Conservation (phyloP, 2,888 invertebrate species). For the Pseudococcus viburni region DNA sequence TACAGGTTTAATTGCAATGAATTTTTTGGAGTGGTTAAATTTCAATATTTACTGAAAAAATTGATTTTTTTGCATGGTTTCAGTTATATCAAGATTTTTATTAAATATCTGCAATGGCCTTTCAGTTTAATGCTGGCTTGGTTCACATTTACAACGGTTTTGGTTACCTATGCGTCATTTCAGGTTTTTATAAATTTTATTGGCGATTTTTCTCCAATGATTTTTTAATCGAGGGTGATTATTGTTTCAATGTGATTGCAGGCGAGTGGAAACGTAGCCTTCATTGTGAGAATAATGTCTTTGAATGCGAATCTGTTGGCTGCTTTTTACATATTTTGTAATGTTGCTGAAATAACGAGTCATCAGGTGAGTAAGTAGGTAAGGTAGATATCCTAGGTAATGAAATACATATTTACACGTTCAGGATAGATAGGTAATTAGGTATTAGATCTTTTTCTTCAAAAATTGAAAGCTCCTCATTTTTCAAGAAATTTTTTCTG, state of each 20-base stretch:
- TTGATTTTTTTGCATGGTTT: not conserved
- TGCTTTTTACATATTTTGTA: conserved; percentile 41
- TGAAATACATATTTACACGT: too few species aligned
- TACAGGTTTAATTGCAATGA: not conserved
- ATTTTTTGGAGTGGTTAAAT: not conserved
- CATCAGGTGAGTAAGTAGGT: not conserved
- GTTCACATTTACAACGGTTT: conserved; percentile 41
- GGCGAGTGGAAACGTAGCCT: not conserved
- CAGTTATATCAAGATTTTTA: conserved; percentile 19
- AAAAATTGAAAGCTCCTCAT: too few species aligned
- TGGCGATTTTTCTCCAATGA: not conserved
- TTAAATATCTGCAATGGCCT: conserved; percentile 28
- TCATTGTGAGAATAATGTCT: conserved; percentile 6
- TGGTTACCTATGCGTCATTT: conserved; percentile 32
- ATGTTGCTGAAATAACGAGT: conserved; percentile 39
- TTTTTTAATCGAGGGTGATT: not conserved
- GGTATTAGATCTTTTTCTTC: too few species aligned
- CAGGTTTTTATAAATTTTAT: not conserved
- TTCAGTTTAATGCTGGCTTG: conserved; percentile 36
- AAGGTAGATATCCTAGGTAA: not conserved
- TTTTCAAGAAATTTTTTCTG: too few species aligned
- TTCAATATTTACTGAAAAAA: too few species aligned
- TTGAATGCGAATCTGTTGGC: not conserved
- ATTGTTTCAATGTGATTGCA: not conserved
- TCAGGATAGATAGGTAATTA: too few species aligned